Evolutionary conservation across 1,140 invertebrate species (phyloP).

Genomic region (Saccostrea cuccullata): DNA sequence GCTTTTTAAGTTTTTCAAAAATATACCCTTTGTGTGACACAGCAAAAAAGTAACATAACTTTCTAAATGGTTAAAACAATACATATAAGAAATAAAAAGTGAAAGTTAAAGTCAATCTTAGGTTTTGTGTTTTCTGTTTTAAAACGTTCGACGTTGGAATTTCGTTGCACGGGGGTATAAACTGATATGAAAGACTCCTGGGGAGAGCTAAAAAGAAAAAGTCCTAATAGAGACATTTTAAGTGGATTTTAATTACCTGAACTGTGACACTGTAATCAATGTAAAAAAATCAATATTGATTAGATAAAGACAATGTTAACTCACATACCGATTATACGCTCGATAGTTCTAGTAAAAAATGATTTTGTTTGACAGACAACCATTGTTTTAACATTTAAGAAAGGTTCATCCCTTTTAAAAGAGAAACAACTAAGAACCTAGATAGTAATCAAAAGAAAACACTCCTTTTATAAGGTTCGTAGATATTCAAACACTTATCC

Average conservation of each 20-base stretch:
- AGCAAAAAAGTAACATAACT: not conserved
- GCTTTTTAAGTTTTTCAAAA: not conserved
- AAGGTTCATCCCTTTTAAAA: not conserved
- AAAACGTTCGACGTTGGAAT: not conserved
- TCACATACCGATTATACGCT: not conserved
- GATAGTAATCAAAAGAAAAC: not conserved
- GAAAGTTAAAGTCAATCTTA: not conserved
- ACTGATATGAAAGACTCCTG: not conserved
- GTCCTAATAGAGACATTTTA: not conserved
- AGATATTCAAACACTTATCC: not conserved
- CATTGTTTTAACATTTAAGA: not conserved
- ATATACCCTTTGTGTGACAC: not conserved
- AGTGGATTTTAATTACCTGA: slow-evolving; percentile 13
- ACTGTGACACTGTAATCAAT: not conserved
- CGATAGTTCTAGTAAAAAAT: not conserved
- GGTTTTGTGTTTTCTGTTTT: not conserved
- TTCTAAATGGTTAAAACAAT: too few relatives aligned
- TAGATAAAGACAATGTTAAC: slow-evolving; percentile 4
- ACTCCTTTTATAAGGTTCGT: not conserved
- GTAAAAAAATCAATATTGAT: not conserved
- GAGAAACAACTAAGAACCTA: not conserved
- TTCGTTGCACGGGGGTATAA: not conserved
- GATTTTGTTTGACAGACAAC: not conserved
- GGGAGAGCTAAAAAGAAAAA: not conserved
- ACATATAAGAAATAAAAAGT: too few relatives aligned